Evolutionary conservation across 2,113 vertebrate genomes (phyloP).

Genomic region (Sphaerodactylus townsendi): DNA sequence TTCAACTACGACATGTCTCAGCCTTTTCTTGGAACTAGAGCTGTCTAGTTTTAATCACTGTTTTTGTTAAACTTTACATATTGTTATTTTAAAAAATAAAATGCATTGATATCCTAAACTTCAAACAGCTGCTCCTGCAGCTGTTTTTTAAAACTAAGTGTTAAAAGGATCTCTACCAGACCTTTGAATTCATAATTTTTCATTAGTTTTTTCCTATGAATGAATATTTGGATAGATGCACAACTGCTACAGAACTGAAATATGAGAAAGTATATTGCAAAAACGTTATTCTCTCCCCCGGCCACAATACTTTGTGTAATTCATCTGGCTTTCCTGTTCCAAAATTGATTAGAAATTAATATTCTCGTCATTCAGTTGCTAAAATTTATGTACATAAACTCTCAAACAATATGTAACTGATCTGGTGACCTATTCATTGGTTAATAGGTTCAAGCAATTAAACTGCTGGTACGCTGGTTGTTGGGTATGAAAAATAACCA

Average conservation of each 20-base stretch:
- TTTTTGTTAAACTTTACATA: background rate
- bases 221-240: background rate
- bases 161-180: background rate
- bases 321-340: background rate
- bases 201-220: background rate
- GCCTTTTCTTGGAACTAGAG: background rate
- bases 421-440: slow-evolving; percentile 42
- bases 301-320: background rate
- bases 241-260: background rate
- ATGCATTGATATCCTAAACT: background rate
- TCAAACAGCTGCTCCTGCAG: background rate
- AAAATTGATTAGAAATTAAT: background rate
- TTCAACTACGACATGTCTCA: background rate
- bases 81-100: background rate
- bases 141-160: background rate
- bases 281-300: background rate
- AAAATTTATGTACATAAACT: background rate
- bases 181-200: background rate
- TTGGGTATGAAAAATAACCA: slow-evolving; percentile 99
- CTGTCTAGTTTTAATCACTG: background rate
- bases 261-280: background rate
- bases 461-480: slow-evolving; percentile 95
- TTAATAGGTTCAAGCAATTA: slow-evolving; percentile 96
- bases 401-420: background rate
- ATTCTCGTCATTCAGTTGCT: background rate